Conservation (phyloP, 1,140 invertebrate genomes). For the Listronotus bonariensis region DNA sequence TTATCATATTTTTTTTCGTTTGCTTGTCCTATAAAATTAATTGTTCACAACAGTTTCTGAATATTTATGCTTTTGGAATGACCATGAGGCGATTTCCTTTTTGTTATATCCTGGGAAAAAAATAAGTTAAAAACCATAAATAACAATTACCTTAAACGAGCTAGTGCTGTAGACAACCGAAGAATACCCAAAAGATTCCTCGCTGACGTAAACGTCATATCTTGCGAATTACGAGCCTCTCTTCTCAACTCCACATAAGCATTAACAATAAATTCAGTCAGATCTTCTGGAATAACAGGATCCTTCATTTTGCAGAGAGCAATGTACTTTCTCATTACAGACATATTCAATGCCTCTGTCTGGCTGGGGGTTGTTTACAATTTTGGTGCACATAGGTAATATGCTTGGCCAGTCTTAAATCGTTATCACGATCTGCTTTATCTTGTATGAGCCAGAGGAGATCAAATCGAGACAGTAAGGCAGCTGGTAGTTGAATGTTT, state of each 20-base stretch:
- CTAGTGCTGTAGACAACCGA: constrained; percentile 91
- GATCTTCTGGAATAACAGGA: constrained; percentile 81
- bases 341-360: constrained; percentile 86
- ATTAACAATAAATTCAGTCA: constrained; percentile 91
- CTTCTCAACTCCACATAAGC: constrained; percentile 94
- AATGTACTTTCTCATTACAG: constrained; percentile 92
- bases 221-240: constrained; percentile 86
- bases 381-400: constrained; percentile 98
- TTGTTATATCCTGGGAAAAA: no score
- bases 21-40: no score
- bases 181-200: constrained; percentile 92
- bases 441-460: constrained; percentile 97
- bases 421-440: constrained; percentile 89
- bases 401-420: constrained; percentile 92
- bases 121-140: no score
- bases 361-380: constrained; percentile 80
- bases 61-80: no score
- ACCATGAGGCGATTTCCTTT: no score
- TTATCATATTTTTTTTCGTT: no score
- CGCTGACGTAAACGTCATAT: constrained; percentile 95
- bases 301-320: constrained; percentile 87
- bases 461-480: constrained; percentile 97
- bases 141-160: constrained; percentile 69
- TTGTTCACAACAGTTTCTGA: no score
- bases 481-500: constrained; percentile 97